Conservation (phyloP, 2,888 invertebrate genomes). For the Cheilosia grossa region DNA sequence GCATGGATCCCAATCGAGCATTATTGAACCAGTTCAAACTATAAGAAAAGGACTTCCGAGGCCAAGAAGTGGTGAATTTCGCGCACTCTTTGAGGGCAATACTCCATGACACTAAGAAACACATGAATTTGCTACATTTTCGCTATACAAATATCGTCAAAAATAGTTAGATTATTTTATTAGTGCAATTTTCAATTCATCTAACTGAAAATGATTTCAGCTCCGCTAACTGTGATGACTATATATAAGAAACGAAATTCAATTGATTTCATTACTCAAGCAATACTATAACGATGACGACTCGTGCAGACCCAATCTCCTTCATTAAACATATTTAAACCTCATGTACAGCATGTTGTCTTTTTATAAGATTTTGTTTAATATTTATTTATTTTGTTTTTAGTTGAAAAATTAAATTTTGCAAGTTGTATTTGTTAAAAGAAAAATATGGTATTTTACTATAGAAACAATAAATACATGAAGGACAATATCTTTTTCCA, state of each 20-base stretch:
- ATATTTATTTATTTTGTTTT: conserved; percentile 77
- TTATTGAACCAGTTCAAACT: conserved; percentile 82
- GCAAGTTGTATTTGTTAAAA: conserved; percentile 80
- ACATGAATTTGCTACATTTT: conserved; percentile 72
- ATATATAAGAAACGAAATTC: conserved; percentile 83
- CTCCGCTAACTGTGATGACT: conserved; percentile 84
- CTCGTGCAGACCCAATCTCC: conserved; percentile 77
- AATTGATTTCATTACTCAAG: conserved; percentile 78
- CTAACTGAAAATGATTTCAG: conserved; percentile 83
- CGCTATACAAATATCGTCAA: conserved; percentile 77
- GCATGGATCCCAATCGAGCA: conserved; percentile 82
- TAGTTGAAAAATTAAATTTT: conserved; percentile 78
- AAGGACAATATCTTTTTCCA: conserved; percentile 81
- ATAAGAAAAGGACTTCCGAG: conserved; percentile 83
- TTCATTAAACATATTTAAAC: conserved; percentile 76
- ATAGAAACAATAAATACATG: conserved; percentile 83
- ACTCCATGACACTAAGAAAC: conserved; percentile 83
- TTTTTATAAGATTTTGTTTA: conserved; percentile 77
- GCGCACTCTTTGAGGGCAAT: conserved; percentile 83
- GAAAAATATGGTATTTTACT: conserved; percentile 82
- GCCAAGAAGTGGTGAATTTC: conserved; percentile 83
- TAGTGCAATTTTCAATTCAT: conserved; percentile 80
- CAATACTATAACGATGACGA: conserved; percentile 78
- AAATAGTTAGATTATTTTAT: conserved; percentile 80
- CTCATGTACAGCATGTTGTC: conserved; percentile 78